Base-by-base conservation (phyloP, 2,797 vertebrate genomes). In the Buphagus erythrorhynchus region DNA sequence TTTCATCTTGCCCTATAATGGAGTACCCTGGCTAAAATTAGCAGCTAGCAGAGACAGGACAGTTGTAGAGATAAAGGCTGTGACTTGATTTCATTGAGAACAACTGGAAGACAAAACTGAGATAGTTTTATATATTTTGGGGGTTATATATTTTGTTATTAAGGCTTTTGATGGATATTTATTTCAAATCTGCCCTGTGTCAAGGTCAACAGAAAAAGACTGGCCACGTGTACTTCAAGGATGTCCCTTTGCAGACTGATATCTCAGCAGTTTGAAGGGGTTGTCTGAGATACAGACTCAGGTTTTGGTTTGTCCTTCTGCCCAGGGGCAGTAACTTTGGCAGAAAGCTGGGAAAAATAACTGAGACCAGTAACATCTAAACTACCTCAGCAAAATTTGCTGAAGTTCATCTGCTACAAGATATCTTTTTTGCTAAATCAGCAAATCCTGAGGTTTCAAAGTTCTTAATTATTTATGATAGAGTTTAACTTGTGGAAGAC, bases 281-380 rank as follows among this genome's bases (percentile, higher is more conserved):
- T 40, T 66, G 6, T 63, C 28, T 62, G 48, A 90, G 75, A 57
- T n/a, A 86, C 0, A 2, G 15, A 22, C 38, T 68, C 58, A 67
- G 31, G 31, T 90, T 94, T 76, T 46, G 80, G 25, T 65, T 61
- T 81, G 22, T 38, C 43, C 36, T 81, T 90, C 89, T 94, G 75
- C 48, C 51, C 33, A 62, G 69, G 51, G 40, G 61, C 36, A 58
- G 35, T 74, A 90, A 58, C 45, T 91, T 94, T 59, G 49, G 42
- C 87, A 95, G 69, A 83, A 90, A 58, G 20, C 51, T 45, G 33
- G 54, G 31, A 36, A 91, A 94, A 96, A 88, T 55, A 80, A 80
- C 72, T 49, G 49, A 88, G 19, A 93, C 16, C 68, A 46, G 45
- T 86, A 88, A 88, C 20, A 86, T 46, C 48, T 90, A 77, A 80